Conservation (phyloP, 2,113 vertebrate species). For the Cephalopterus ornatus region DNA sequence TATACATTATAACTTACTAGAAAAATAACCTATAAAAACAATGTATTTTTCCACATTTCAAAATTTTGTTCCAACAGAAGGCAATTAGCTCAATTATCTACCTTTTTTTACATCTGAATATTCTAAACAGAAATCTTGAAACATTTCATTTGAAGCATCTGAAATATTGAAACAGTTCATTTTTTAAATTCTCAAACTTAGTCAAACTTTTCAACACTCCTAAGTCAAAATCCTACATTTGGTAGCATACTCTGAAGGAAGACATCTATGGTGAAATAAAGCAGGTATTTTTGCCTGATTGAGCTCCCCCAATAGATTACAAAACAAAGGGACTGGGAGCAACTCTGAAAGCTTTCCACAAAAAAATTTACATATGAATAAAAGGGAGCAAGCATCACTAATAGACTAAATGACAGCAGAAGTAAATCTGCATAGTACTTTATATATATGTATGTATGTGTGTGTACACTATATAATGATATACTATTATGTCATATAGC, state of each 20-base stretch:
- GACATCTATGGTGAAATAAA: not conserved
- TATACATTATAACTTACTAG: not conserved
- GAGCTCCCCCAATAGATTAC: not conserved
- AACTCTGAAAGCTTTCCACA: not conserved
- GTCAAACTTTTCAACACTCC: not conserved
- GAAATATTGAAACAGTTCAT: not conserved
- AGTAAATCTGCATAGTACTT: not conserved
- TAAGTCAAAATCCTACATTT: not conserved
- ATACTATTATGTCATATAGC: not conserved
- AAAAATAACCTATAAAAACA: not conserved
- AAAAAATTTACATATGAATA: not conserved
- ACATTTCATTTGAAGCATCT: not conserved
- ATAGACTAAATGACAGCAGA: not conserved
- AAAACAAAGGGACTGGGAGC: not conserved
- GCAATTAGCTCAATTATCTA: not conserved
- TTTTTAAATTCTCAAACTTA: not conserved
- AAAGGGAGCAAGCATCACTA: not conserved
- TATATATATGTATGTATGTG: accelerated
- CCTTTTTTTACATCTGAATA: not conserved
- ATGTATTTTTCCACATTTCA: not conserved
- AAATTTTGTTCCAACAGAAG: not conserved
- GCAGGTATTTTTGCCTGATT: not conserved
- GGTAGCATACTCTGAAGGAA: not conserved
- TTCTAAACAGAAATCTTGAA: not conserved
- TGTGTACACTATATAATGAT: not conserved